These are phyloP conservation scores for Calcarius lapponicus DNA, from an alignment of 2,797 vertebrate species.

Conservation along the genomic window DNA sequence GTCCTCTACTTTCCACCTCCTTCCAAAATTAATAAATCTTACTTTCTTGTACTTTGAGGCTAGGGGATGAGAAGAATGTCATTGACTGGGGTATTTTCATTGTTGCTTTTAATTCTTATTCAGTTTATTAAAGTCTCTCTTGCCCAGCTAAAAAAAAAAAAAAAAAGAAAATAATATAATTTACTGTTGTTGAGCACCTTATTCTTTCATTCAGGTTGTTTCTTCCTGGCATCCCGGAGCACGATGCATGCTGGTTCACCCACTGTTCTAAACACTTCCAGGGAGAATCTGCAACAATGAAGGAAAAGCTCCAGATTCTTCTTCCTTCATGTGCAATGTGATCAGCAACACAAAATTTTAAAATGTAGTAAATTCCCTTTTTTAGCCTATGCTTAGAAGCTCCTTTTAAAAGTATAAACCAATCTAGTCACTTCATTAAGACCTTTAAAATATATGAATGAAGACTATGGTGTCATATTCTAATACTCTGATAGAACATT, in stretches of 20 bases:
- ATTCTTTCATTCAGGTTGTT: neutral
- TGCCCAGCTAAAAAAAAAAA: neutral
- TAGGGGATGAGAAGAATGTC: rapidly evolving
- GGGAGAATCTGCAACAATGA: neutral
- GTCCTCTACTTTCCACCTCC: neutral
- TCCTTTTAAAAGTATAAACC: neutral
- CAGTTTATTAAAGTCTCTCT: neutral
- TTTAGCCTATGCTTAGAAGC: neutral
- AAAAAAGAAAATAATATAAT: neutral
- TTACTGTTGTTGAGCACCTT: neutral
- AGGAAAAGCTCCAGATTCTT: neutral
- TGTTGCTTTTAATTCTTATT: neutral
- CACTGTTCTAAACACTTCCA: neutral
- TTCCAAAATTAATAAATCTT: neutral
- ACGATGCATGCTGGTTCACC: rapidly evolving
- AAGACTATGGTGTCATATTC: neutral
- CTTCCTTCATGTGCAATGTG: neutral
- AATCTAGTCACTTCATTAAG: neutral
- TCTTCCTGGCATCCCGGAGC: neutral
- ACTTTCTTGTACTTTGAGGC: neutral
- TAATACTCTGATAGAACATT: neutral
- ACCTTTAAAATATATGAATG: neutral
- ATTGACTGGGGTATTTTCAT: neutral
- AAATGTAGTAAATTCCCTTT: neutral
- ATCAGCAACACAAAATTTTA: neutral